Base-by-base conservation (phyloP, 2,888 invertebrate species). In the Protodeltote pygarga region DNA sequence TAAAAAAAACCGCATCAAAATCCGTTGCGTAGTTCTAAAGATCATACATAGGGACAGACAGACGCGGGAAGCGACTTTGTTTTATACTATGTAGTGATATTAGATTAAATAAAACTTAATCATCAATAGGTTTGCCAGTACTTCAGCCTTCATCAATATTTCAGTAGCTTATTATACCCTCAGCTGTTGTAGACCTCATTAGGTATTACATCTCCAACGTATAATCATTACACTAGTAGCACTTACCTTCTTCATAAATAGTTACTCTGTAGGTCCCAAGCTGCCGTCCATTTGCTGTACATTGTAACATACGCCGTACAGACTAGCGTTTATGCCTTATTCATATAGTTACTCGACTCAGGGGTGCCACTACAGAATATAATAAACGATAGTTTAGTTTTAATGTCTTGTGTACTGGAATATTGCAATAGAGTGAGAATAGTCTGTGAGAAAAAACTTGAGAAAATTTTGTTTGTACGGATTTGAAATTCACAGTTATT, bases 271-370 rank as follows among this genome's bases (percentile, higher is more conserved):
- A 37, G 33, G 44, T 58, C 55, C 69, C 59, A 47, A 53, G 46
- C 57, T 61, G 45, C 68, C 62, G 61, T 63, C 65, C 61, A 68
- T 70, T 71, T 62, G 39, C 62, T 57, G 65, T 65, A 71, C 68
- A 70, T 57, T 69, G 68, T 71, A 72, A 64, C 61, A 55, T 64
- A 55, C 58, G 5, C 13, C 52, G 66, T 58, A 65, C 73, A 69
- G 66, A 62, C 71, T 52, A 65, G 71, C 55, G 71, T 74, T 72
- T 75, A 83, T 85, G 79, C 80, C 61, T 83, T 85, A 83, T 85
- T 85, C 85, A 85, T 83, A 68, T 45, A 44, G 50, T 45, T 38
- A 57, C 57, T 40, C 24, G n/a, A 20, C 51, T 65, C 51, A 75
- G 74, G 74, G 74, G 35, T 77, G 73, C 24, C 61, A 38, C 63